These are phyloP conservation scores for Heliconius himera DNA, from an alignment of 1,140 invertebrate species.

Conservation along the genomic window DNA sequence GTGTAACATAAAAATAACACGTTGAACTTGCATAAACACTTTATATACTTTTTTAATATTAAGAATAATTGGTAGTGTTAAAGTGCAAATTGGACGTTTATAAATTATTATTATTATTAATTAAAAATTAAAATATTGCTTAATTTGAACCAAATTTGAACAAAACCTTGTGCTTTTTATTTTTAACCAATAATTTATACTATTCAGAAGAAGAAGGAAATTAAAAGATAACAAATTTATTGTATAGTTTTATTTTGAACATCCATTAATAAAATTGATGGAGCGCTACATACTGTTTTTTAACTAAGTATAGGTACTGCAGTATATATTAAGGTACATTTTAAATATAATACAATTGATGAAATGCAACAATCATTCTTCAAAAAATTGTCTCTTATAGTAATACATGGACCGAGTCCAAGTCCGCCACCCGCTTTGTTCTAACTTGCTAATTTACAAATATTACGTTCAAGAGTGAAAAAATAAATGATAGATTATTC, in stretches of 20 bases:
- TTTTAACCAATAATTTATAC: background rate
- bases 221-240: constrained; percentile 17
- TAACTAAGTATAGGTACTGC: constrained; percentile 35
- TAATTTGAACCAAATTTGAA: too few species aligned
- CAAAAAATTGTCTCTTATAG: constrained; percentile 13
- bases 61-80: too few species aligned
- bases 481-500: background rate
- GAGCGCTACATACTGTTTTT: constrained; percentile 46
- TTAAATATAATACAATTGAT: constrained; percentile 24
- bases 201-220: background rate
- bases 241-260: constrained; percentile 55
- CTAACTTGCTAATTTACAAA: constrained; percentile 1
- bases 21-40: too few species aligned
- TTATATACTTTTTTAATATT: too few species aligned
- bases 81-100: too few species aligned
- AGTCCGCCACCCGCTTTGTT: background rate
- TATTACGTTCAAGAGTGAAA: background rate
- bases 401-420: constrained; percentile 16
- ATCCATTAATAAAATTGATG: constrained; percentile 56
- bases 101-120: too few species aligned
- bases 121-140: too few species aligned
- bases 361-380: constrained; percentile 28
- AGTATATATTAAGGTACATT: constrained; percentile 40
- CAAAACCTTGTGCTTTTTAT: background rate
- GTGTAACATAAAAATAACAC: too few species aligned